Base-by-base conservation (phyloP, 2,797 vertebrate species). In the Anomalospiza imberbis region DNA sequence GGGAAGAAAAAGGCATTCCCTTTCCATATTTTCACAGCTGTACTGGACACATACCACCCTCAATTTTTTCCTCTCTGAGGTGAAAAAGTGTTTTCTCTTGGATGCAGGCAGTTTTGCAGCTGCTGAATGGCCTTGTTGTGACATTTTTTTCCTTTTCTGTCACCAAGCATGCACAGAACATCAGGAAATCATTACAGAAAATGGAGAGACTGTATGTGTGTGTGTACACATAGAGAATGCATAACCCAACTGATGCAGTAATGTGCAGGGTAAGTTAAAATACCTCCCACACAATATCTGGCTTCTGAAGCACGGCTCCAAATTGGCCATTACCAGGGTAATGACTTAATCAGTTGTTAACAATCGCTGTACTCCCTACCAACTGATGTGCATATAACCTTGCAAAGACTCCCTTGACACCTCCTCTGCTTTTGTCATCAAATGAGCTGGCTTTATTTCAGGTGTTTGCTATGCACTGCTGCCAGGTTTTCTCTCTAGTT, bases 321-420 rank as follows among this genome's bases (percentile, higher is more conserved):
- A 92, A 89, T 58, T 80, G 76, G 66, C 72, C 65, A 83, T 83
- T 85, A 88, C 48, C 19, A 72, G 34, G 71, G 15, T 91, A 94
- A 95, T 86, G 93, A 84, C 79, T 95, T 91, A 82, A 93, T 96
- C 92, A 91, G 89, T 88, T 87, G 55, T 65, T 95, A 94, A 92
- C n/a, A 73, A 85, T 67, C 2, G 9, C 36, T 90, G 50, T 65
- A 70, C 45, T 94, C 70, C 22, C 62, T 70, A 85, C 73, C 54
- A 93, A 47, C 50, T 24, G 21, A 91, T 34, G 44, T 75, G 36
- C 62, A 31, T 62, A 62, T 81, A 94, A 80, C 28, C 29, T 80
- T 81, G 47, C 61, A 89, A 81, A 36, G 51, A 75, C 55, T 91
- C 73, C 62, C 76, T 55, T 1, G 5, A 50, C 32, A 76, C 53